Base-by-base conservation (phyloP, 23 tunicate species). In the Ascidia mentula region DNA sequence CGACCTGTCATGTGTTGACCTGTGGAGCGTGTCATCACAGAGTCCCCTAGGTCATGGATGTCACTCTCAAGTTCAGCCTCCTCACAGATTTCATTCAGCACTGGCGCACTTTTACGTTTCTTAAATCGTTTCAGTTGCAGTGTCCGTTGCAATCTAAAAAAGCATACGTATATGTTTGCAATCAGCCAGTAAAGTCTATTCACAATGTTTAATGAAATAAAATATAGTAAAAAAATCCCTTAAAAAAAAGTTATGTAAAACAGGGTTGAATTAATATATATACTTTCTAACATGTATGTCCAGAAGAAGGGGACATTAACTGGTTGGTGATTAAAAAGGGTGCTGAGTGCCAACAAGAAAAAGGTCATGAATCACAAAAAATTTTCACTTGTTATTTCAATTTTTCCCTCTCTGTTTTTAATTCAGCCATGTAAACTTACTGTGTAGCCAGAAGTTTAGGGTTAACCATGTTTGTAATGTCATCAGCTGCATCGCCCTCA, bases 71-170 rank as follows among this genome's bases (percentile, higher is more conserved):
- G 32, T 45, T 92, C 97, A 13, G 69, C 78, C 37, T 92, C 97
- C 74, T 92, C 97, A 72, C 92, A 92, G 9, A 92, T 92, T 46
- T 92, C 97, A 46, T 92, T 92, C 46, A 92, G 78, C 38, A 92
- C 92, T 1, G 97, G 93, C 36, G 93, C 87, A 34, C 86, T 87
- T 59, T 90, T 82, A 28, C 90, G 78, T 60, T 92, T 92, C 81
- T 88, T 80, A 37, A 77, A 72, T 60, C 84, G 69, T 61, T 86
- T 91, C 31, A 80, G 70, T 77, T 92, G 97, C 69, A 92, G 36
- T 15, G 97, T 39, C 8, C 97, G 85, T 70, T 87, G 92, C 38
- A 92, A 75, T 31, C 97, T 92, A 80, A 2, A 40, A 77, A 75
- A 40, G 28, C 30, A 69, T 18, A 69, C 13, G n/a, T n/a, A n/a